Percentiles rank a stretch among this genome's conserved stretches.
phyloP scores from a whole-genome alignment of 30 jellyfish, hydroid and myxozoan species.

The Aurelia sp. region DNA sequence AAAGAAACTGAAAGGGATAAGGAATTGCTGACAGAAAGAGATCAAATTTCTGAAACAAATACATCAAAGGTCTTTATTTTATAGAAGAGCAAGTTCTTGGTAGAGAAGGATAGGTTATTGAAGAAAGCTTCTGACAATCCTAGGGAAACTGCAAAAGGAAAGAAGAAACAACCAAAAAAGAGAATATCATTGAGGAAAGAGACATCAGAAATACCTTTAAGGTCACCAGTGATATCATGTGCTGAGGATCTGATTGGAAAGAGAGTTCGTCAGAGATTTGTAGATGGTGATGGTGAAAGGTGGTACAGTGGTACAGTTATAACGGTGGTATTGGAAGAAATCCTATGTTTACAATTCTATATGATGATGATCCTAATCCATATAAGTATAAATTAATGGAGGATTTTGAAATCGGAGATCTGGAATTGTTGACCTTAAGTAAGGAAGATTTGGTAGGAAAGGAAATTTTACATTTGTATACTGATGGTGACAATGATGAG shows the following conservation, averaged over 20 bases:
- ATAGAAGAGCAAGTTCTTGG: too few relatives aligned
- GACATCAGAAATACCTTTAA: too few relatives aligned
- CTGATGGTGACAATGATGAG: constrained; percentile 1
- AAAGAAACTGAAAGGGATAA: neutral
- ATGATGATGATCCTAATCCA: constrained; percentile 20
- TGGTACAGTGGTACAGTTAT: constrained; percentile 42
- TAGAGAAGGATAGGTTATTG: too few relatives aligned
- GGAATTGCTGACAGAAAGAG: too few relatives aligned
- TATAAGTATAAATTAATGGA: constrained; percentile 14
- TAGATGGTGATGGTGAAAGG: neutral
- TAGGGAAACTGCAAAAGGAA: neutral
- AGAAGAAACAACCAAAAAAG: neutral
- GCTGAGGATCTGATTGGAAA: constrained; percentile 32
- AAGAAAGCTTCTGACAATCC: too few relatives aligned
- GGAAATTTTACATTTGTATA: neutral
- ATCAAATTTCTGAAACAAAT: too few relatives aligned
- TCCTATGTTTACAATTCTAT: constrained; percentile 14
- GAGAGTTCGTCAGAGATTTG: constrained; percentile 7
- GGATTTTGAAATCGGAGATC: constrained; percentile 4
- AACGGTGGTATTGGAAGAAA: neutral
- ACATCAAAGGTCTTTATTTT: too few relatives aligned
- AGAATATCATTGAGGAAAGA: neutral
- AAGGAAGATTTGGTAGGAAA: constrained; percentile 8
- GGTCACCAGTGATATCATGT: constrained; percentile 12
- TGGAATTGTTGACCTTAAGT: neutral